Evolutionary conservation across 2,888 invertebrate genomes (phyloP), one percentile per base, ranked within the genome.

Genomic region (Agonopterix subpropinquella): DNA sequence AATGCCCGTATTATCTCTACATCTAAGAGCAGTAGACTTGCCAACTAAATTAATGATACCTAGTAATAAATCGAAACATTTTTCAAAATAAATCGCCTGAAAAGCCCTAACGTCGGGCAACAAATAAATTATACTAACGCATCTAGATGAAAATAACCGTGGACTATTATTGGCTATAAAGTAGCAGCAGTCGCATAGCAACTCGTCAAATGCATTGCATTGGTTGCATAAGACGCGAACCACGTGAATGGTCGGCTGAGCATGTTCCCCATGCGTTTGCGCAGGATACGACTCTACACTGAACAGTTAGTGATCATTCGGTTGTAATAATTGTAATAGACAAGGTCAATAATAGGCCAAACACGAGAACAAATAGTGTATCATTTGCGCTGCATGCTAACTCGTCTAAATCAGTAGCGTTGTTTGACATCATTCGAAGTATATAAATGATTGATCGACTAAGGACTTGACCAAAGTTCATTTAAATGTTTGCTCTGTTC

Each of bases 141-240:
- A 13, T n/a, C n/a, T 18, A 13, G 15, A 43, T 15, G 43, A 15
- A 43, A 43, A 43, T 15, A 10, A 9, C 15, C 18, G 13, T 8
- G 44, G 2, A 43, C 42, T 45, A 49, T 43, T 49, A 49, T 46
- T 49, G 43, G 18, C 50, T 48, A 48, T 48, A 48, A 48, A 50
- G 52, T 48, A 50, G 50, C 51, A 59, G 58, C 54, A 57, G 46
- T 54, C 56, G 60, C 62, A 57, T 65, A 52, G 63, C 64, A 64
- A 67, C 64, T 47, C 45, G 48, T 46, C 54, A 51, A 44, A 57
- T 59, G 55, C 50, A 53, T 47, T 28, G 55, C 53, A 61, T 62
- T 54, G 43, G 57, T 59, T 61, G 53, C 49, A 53, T 58, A 55
- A 54, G 46, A 45, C n/a, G 15, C 39, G 18, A 36, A 18, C 18